These are phyloP conservation scores for Lucilia cuprina DNA, from an alignment of 1,140 invertebrate species.

Conservation along the genomic window DNA sequence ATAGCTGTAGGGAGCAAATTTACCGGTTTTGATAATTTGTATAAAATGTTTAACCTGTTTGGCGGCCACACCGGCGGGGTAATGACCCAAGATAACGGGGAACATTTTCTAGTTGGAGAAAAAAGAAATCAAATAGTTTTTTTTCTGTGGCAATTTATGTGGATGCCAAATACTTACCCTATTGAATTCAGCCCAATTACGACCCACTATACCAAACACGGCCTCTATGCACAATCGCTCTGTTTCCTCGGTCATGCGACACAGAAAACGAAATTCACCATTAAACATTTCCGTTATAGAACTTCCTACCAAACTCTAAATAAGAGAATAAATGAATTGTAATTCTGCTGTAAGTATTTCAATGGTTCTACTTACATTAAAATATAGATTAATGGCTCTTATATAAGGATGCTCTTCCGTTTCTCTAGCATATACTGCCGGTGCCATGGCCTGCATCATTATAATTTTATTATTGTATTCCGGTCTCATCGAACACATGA, in stretches of 20 bases:
- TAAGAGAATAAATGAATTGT: not conserved
- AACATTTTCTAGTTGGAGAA: conserved; percentile 66
- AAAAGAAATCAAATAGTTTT: not conserved
- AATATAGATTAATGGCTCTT: conserved; percentile 55
- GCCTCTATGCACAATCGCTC: conserved; percentile 57
- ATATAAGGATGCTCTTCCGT: conserved; percentile 58
- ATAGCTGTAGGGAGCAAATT: conserved; percentile 58
- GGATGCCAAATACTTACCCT: conserved; percentile 48
- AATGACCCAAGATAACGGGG: conserved; percentile 76
- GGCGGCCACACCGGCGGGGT: conserved; percentile 64
- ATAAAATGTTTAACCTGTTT: conserved; percentile 61
- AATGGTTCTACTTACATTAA: conserved; percentile 49
- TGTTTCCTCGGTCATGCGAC: conserved; percentile 60
- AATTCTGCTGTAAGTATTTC: not conserved
- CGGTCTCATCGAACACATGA: conserved; percentile 70
- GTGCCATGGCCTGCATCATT: conserved; percentile 71
- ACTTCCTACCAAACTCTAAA: conserved; percentile 55
- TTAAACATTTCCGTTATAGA: conserved; percentile 61
- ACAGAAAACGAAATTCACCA: conserved; percentile 56
- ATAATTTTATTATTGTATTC: conserved; percentile 73
- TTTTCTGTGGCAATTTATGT: not conserved
- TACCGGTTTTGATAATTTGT: conserved; percentile 55
- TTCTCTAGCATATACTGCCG: conserved; percentile 64
- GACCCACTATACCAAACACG: conserved; percentile 57
- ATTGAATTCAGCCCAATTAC: conserved; percentile 60